Conservation (phyloP, 2,113 vertebrate genomes). For the Danio rerio region GRCz12tu NC_133185.1:9376001-9376500, state of each 20-base stretch:
- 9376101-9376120: constrained; percentile 44
- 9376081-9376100: constrained; percentile 62
- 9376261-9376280: not conserved
- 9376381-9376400: constrained; percentile 40
- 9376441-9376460: constrained; percentile 46
- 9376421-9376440: constrained; percentile 39
- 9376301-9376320: constrained; percentile 17
- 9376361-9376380: constrained; percentile 21
- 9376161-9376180: constrained; percentile 5
- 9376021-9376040: constrained; percentile 67
- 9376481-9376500: constrained; percentile 34
- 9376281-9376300: not conserved
- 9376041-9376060: constrained; percentile 76
- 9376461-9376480: constrained; percentile 23
- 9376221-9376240: not conserved
- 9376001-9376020: constrained; percentile 38
- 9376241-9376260: constrained; percentile 17
- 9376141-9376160: constrained; percentile 19
- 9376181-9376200: not conserved
- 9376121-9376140: not conserved
- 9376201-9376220: not conserved
- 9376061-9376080: constrained; percentile 65
- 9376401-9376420: constrained; percentile 47
- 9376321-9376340: not conserved
- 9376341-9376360: not conserved